These are phyloP conservation scores for Eurystomus gularis DNA, from an alignment of 2,113 vertebrate species.

Conservation along the genomic window DNA sequence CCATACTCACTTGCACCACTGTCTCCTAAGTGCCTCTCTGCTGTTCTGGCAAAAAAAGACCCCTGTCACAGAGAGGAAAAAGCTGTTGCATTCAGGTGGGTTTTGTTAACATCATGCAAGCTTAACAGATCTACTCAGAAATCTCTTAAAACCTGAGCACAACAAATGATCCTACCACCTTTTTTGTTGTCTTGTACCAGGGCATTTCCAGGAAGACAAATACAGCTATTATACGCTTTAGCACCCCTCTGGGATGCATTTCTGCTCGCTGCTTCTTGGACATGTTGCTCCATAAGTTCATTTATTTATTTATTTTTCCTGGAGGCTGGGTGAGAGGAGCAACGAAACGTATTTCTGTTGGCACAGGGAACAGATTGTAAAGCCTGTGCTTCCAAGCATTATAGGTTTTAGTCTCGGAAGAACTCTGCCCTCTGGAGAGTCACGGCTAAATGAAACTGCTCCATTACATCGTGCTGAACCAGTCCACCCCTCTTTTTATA, in stretches of 20 bases:
- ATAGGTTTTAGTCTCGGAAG: neutral
- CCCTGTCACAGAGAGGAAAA: neutral
- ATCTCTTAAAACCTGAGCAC: constrained; percentile 25
- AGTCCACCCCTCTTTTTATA: neutral
- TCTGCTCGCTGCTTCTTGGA: constrained; percentile 11
- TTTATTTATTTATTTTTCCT: neutral
- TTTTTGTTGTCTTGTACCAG: neutral
- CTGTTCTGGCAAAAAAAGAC: neutral
- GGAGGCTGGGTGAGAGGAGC: neutral
- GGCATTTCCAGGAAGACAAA: constrained; percentile 52
- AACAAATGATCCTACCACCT: neutral
- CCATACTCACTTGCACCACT: neutral
- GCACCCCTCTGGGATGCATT: constrained; percentile 49
- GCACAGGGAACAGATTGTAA: constrained; percentile 6
- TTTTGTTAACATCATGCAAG: constrained; percentile 8
- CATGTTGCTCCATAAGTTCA: neutral
- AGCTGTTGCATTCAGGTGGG: neutral
- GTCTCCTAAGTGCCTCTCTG: neutral
- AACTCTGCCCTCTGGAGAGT: constrained; percentile 28
- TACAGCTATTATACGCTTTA: constrained; percentile 42
- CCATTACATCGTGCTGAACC: neutral
- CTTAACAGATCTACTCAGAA: constrained; percentile 36
- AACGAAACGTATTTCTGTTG: neutral
- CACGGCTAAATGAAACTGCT: constrained; percentile 25
- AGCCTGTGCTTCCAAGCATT: neutral